Base-by-base conservation (phyloP, 2,888 invertebrate species). In the Melanophora roralis region DNA sequence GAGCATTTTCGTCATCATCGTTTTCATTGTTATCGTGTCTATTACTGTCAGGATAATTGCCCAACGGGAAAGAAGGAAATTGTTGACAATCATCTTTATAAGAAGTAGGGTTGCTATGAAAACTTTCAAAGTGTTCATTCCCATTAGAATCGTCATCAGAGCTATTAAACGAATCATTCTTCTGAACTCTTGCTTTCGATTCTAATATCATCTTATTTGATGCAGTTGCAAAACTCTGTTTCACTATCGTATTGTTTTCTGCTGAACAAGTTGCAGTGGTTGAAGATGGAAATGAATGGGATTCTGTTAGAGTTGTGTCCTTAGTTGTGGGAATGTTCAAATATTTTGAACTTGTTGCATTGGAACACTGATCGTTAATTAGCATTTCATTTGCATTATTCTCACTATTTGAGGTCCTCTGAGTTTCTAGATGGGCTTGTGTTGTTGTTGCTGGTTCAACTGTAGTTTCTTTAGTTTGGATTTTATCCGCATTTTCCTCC, bases 131-230 rank as follows among this genome's bases (percentile, higher is more conserved):
- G 2, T 77, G 68, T 9, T 51, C 55, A 8, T 64, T 67, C 16
- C 53, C 69, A 21, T 80, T 47, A 9, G 71, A 62, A 23, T 76
- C 67, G 36, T 67, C 67, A 43, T 67, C 67, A 11, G 55, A 55
- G 8, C 36, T 47, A 57, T 68, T 16, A 43, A 38, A 45, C 11
- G 45, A 47, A 19, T 64, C 49, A 34, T 47, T 45, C 49, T 57
- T n/a, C 60, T n/a, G n/a, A n/a, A n/a, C n/a, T 51, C 38, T 9
- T 40, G 40, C 7, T 32, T 32, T 38, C 2, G 7, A 59, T 38
- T 38, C 2, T 32, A 23, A 19, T 1, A 11, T n/a, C 9, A 34
- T 21, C 16, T 53, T 47, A 9, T 51, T 62, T 43, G 32, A 7
- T 19, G 16, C 11, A 11, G 27, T 6, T 27, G 6, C 27, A 27